Base-by-base conservation (phyloP, 2,797 vertebrate genomes). In the Xenops minutus region DNA sequence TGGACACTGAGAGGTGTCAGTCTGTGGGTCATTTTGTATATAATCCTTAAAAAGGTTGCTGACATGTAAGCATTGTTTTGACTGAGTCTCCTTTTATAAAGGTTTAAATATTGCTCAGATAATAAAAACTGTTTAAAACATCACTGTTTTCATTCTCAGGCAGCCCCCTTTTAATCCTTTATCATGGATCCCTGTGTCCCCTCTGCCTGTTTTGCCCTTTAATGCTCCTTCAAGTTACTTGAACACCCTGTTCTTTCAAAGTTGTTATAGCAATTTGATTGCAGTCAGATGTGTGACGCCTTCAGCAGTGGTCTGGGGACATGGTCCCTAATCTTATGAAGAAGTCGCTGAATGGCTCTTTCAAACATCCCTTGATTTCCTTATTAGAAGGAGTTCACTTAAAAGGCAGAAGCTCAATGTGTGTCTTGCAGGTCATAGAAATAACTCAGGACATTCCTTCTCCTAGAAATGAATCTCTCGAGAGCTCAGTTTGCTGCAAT, bases 361-460 rank as follows among this genome's bases (percentile, higher is more conserved):
- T 89, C 73, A 73, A 82, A 56, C 85, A 77, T 77, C 79, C 48
- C 85, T 93, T 88, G 89, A 75, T 91, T 94, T 96, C 82, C 82
- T 81, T 62, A 64, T 74, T 62, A 86, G 74, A 77, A 18, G 55
- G 73, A 56, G 54, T 78, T 93, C 69, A 78, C 93, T 86, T 32
- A 34, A 62, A 62, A 95, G 95, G 63, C 88, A 85, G 54, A 48
- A 86, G 44, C 74, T 84, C 72, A 85, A 43, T 83, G 72, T 74
- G 56, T 68, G 34, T 88, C 74, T 91, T 89, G 76, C 93, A 84
- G 85, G 88, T 72, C 81, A 88, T 3, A 56, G 46, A 97, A 97
- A 96, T 88, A 94, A 91, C 92, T 92, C 88, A 95, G 76, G 93
- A 95, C 92, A 87, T 97, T 92, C 82, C 86, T 96, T 96, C 89